A percentile compares a stretch with the other conserved stretches of the same genome.
Conservation (phyloP, 2,888 invertebrate genomes). For the Buathra laborator region DNA sequence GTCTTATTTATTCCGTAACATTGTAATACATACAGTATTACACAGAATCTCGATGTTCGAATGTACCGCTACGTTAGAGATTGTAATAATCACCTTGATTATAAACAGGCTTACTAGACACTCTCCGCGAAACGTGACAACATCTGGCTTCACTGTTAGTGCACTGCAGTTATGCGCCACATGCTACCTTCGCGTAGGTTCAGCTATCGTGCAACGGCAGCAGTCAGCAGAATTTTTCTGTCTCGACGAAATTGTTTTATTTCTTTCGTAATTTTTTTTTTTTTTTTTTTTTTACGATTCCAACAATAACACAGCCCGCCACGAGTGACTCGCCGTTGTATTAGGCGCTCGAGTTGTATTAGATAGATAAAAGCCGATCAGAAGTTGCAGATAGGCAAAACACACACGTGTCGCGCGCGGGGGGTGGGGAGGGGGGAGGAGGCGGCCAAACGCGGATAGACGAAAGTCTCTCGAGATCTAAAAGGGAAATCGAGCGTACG, state of each 20-base stretch:
- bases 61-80: constrained; percentile 2
- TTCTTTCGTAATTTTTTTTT: neutral
- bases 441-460: constrained; percentile 24
- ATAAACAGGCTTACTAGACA: constrained; percentile 1
- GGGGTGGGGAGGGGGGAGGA: neutral
- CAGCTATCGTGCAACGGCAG: neutral
- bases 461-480: constrained; percentile 74
- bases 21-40: neutral
- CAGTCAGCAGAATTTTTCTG: constrained; percentile 17
- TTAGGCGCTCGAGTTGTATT: constrained; percentile 3
- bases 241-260: constrained; percentile 5
- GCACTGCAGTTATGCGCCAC: constrained; percentile 34
- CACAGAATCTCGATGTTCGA: constrained; percentile 1
- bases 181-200: constrained; percentile 23
- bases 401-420: constrained; percentile 30
- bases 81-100: constrained; percentile 10
- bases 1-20: neutral
- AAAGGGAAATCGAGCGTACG: constrained; percentile 77
- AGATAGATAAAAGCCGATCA: constrained; percentile 49
- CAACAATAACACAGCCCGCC: neutral
- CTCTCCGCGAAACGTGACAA: constrained; percentile 28
- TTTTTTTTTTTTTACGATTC: neutral
- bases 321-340: neutral
- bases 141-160: constrained; percentile 34
- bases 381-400: constrained; percentile 26